Base-by-base conservation (phyloP, 2,888 invertebrate genomes). In the Eustalomyia histrio region DNA sequence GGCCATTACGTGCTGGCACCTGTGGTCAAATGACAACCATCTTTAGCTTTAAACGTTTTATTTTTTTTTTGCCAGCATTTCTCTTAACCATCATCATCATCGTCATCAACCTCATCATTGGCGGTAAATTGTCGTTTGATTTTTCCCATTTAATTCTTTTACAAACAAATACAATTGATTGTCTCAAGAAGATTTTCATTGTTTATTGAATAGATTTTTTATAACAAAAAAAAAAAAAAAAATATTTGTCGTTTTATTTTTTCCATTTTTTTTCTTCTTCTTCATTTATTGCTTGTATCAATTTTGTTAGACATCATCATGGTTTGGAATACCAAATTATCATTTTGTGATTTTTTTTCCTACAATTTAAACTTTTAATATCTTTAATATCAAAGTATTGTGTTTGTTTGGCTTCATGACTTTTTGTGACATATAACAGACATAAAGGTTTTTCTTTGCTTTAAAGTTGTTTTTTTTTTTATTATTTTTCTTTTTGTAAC, bases 21-120 rank as follows among this genome's bases (percentile, higher is more conserved):
- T 81, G 81, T 81, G 81, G 81, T 81, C 81, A 81, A 81, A 81
- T 81, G 78, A 81, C 81, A 81, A 78, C 50, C 65, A 81, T 81
- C 67, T 73, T 79, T 63, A 78, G 67, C 60, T 72, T 24, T 72
- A 72, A 78, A 72, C 60, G 65, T 67, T 78, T 72, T 14, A 47
- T 72, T 67, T 33, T 52, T 60, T 43, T 68, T 47, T 79, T 12
- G 60, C 39, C 33, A 72, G 57, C 61, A 73, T 67, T 67, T 78
- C 72, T 78, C 39, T 50, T 57, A 67, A 29, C 17, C 35, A 60
- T 17, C 16, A 57, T 17, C 71, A 69, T 69, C 67, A 58, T 21
- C 64, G 8, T 39, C 53, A 17, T 69, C 24, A 18, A 53, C 69
- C 29, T 43, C 65, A 24, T 21, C 16, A 73, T 61, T 79, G 78